Evolutionary conservation across 2,888 invertebrate species (phyloP).

Genomic region (Leptopilina syphax): DNA sequence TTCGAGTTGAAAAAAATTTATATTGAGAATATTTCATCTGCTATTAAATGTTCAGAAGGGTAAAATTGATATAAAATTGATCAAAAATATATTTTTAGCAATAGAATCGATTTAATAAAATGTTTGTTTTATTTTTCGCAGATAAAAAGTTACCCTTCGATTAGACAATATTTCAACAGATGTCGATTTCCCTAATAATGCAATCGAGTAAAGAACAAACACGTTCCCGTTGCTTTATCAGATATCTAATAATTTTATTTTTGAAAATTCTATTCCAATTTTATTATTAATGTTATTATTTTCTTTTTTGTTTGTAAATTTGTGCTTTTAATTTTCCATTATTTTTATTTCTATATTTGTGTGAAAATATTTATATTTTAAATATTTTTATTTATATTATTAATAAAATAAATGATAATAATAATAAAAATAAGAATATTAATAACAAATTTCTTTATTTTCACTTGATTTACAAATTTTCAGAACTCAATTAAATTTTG

Average conservation of each 20-base stretch:
- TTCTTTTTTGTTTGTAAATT: too few relatives aligned
- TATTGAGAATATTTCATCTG: background rate
- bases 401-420: too few relatives aligned
- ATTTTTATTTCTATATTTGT: too few relatives aligned
- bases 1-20: background rate
- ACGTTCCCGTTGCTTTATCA: constrained; percentile 65
- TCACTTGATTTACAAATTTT: too few relatives aligned
- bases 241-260: constrained; percentile 42
- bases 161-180: constrained; percentile 71
- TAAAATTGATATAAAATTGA: background rate
- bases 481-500: too few relatives aligned
- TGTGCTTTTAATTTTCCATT: too few relatives aligned
- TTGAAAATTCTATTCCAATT: background rate
- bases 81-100: background rate
- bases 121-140: constrained; percentile 42
- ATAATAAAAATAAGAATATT: too few relatives aligned
- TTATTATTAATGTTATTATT: background rate
- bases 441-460: too few relatives aligned
- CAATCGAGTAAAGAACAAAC: constrained; percentile 71
- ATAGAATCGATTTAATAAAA: constrained; percentile 33
- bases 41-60: background rate
- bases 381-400: too few relatives aligned
- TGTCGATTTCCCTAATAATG: constrained; percentile 72
- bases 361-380: too few relatives aligned
- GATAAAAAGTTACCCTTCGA: constrained; percentile 59